Percentiles rank a stretch among this genome's conserved stretches.
Evolutionary conservation across 2,888 invertebrate species (phyloP).

Genomic region (Drosophila longiperda): DNA sequence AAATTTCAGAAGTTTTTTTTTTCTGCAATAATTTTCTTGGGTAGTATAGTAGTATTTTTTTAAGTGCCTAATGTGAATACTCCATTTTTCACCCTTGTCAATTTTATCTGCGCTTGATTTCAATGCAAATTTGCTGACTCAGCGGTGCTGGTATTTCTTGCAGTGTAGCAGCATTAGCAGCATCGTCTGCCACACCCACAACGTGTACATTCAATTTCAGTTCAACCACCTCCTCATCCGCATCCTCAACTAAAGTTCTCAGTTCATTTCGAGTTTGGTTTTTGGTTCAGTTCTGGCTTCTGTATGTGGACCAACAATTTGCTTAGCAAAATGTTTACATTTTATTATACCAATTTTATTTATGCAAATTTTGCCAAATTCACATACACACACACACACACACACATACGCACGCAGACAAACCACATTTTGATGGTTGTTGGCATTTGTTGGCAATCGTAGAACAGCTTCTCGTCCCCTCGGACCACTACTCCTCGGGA

Average conservation of each 20-base stretch:
- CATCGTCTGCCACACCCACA: conserved; percentile 27
- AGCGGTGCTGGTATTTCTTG: conserved; percentile 33
- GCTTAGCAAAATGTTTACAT: conserved; percentile 77
- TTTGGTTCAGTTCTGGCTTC: conserved; percentile 15
- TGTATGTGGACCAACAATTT: conserved; percentile 62
- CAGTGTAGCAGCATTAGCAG: conserved; percentile 14
- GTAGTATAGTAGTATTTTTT: neutral
- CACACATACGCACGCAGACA: conserved; percentile 18
- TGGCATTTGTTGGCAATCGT: conserved; percentile 49
- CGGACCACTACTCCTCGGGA: conserved; percentile 3
- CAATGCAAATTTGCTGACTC: conserved; percentile 71
- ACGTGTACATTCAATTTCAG: conserved; percentile 4
- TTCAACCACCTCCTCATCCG: too few species aligned
- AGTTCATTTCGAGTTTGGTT: conserved; percentile 27
- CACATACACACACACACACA: conserved; percentile 33
- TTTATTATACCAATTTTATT: conserved; percentile 78
- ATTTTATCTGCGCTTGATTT: conserved; percentile 24
- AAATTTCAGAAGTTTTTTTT: neutral
- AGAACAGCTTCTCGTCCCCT: neutral
- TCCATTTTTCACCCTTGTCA: too few species aligned
- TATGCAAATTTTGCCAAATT: conserved; percentile 74
- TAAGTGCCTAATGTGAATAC: neutral
- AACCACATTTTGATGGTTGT: conserved; percentile 55
- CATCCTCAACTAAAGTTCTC: conserved; percentile 16
- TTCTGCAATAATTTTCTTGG: neutral